Conservation (phyloP, 2,113 vertebrate genomes). For the Catharus minimus region DNA sequence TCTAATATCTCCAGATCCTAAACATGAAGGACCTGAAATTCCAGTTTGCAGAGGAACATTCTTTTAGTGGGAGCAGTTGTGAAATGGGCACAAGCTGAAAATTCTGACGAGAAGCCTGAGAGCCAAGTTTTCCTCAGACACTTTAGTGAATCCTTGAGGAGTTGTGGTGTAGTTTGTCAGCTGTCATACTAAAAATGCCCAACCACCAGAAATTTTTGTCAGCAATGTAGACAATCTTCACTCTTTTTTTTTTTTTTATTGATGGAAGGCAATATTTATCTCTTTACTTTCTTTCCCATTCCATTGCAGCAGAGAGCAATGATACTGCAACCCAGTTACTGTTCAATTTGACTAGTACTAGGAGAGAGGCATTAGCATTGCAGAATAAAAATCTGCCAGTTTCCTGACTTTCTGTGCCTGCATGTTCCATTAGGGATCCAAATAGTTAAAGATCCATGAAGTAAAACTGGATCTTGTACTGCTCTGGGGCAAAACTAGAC, state of each 20-base stretch:
- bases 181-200: background rate
- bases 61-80: background rate
- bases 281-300: background rate
- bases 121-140: background rate
- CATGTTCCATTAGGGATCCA: background rate
- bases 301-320: background rate
- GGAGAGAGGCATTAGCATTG: background rate
- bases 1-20: background rate
- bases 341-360: background rate
- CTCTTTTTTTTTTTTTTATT: background rate
- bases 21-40: background rate
- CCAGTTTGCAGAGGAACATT: background rate
- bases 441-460: slow-evolving; percentile 24
- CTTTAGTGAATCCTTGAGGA: background rate
- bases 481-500: slow-evolving; percentile 1
- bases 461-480: slow-evolving; percentile 1
- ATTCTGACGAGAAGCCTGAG: background rate
- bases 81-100: background rate
- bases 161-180: background rate
- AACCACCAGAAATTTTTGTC: background rate
- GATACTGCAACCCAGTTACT: background rate
- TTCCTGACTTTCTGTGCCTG: background rate
- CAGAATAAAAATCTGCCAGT: background rate
- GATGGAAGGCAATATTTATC: background rate
- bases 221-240: background rate